A percentile compares a stretch with the other conserved stretches of the same genome.
Conservation (phyloP, 2,113 vertebrate genomes). For the Panurus biarmicus region DNA sequence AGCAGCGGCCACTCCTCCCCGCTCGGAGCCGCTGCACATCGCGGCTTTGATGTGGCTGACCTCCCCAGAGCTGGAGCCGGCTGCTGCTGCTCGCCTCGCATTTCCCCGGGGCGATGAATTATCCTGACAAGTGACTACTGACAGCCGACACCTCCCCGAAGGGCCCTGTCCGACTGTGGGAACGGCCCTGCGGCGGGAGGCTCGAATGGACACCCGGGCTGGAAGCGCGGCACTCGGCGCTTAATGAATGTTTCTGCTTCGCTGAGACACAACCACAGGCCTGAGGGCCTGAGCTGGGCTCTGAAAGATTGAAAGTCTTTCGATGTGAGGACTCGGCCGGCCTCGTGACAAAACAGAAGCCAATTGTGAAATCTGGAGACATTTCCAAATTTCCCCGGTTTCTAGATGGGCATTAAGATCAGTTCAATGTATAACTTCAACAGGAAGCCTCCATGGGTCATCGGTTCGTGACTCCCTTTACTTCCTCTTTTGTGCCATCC, state of each 20-base stretch:
- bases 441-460: not conserved
- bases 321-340: not conserved
- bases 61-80: not conserved
- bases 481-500: not conserved
- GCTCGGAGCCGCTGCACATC: not conserved
- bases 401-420: not conserved
- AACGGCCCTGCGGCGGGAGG: not conserved
- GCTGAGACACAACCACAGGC: not conserved
- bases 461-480: not conserved
- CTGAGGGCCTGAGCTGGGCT: not conserved
- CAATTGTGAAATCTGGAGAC: not conserved
- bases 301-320: not conserved
- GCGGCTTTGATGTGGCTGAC: constrained; percentile 48
- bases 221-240: not conserved
- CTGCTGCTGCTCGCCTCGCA: constrained; percentile 7
- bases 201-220: not conserved
- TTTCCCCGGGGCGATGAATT: constrained; percentile 26
- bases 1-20: not conserved
- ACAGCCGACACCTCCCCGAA: constrained; percentile 22
- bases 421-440: not conserved
- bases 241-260: not conserved
- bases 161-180: constrained; percentile 2
- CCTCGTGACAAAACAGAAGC: not conserved
- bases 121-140: constrained; percentile 26
- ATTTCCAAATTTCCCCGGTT: not conserved